phyloP scores from a whole-genome alignment of 2,797 vertebrate species.

The Gobionotothen gibberifrons region DNA sequence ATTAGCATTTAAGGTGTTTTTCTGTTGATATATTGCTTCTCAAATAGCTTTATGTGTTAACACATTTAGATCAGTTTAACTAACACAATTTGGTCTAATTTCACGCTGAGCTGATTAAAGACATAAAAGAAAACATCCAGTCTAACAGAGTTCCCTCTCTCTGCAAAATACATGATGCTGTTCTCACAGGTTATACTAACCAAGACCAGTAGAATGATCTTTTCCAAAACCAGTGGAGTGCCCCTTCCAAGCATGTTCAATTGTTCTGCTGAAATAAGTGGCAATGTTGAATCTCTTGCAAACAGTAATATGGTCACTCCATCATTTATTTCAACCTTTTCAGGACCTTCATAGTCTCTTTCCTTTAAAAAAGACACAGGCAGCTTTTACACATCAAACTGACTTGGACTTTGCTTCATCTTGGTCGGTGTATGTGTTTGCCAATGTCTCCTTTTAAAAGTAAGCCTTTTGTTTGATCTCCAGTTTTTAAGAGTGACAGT shows the following conservation, averaged over 20 bases:
- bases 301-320: not conserved
- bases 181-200: not conserved
- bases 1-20: not conserved
- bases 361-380: slow-evolving; percentile 40
- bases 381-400: slow-evolving; percentile 58
- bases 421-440: slow-evolving; percentile 65
- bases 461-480: slow-evolving; percentile 55
- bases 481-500: slow-evolving; percentile 54
- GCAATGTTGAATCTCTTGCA: not conserved
- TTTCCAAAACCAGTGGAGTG: slow-evolving; percentile 21
- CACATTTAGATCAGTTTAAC: not conserved
- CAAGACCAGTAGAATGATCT: not conserved
- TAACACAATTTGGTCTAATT: not conserved
- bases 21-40: not conserved
- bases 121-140: no score
- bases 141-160: no score
- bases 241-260: slow-evolving; percentile 17
- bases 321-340: slow-evolving; percentile 19
- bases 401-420: slow-evolving; percentile 41
- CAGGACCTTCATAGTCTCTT: slow-evolving; percentile 65
- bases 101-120: not conserved
- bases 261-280: no score
- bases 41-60: not conserved
- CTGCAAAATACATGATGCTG: no score
- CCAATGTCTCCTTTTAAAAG: slow-evolving; percentile 55